Conservation (phyloP, 1,140 invertebrate genomes). For the Drosophila rufa region DNA sequence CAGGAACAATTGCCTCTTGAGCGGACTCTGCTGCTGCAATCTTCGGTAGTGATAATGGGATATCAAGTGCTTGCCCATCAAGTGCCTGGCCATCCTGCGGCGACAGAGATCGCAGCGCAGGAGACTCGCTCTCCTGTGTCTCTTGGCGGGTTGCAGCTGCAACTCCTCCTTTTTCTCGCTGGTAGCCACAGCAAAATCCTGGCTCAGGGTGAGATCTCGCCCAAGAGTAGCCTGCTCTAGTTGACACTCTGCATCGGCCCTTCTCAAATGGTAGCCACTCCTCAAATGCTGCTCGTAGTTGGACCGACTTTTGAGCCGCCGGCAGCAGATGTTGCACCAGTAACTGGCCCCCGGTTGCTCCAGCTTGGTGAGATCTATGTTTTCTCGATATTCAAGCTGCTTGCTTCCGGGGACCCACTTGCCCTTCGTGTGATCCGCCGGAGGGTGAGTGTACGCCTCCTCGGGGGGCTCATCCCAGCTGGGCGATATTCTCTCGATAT, state of each 20-base stretch:
- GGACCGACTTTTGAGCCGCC: constrained; percentile 89
- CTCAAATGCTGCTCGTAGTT: constrained; percentile 91
- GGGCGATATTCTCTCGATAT: constrained; percentile 68
- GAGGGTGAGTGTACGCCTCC: constrained; percentile 85
- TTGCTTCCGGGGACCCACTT: constrained; percentile 91
- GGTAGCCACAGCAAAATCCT: constrained; percentile 34
- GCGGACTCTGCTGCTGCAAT: constrained; percentile 85
- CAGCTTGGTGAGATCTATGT: constrained; percentile 86
- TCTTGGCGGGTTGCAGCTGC: constrained; percentile 1
- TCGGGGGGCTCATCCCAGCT: constrained; percentile 71
- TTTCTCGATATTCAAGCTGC: constrained; percentile 85
- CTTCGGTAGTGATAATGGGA: constrained; percentile 93
- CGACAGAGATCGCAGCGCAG: constrained; percentile 89
- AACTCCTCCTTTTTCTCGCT: background rate
- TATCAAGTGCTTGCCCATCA: constrained; percentile 93
- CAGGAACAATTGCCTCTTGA: constrained; percentile 38
- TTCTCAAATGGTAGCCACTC: constrained; percentile 90
- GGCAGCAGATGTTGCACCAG: constrained; percentile 92
- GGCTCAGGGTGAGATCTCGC: constrained; percentile 33
- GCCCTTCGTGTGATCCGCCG: constrained; percentile 89
- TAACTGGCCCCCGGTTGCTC: constrained; percentile 85
- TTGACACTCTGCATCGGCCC: constrained; percentile 89
- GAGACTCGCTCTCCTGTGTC: constrained; percentile 86
- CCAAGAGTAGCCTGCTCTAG: constrained; percentile 86
- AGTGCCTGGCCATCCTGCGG: constrained; percentile 88